These are phyloP conservation scores for Drosophila maculinotata DNA, from an alignment of 2,888 invertebrate species.

Conservation along the genomic window DNA sequence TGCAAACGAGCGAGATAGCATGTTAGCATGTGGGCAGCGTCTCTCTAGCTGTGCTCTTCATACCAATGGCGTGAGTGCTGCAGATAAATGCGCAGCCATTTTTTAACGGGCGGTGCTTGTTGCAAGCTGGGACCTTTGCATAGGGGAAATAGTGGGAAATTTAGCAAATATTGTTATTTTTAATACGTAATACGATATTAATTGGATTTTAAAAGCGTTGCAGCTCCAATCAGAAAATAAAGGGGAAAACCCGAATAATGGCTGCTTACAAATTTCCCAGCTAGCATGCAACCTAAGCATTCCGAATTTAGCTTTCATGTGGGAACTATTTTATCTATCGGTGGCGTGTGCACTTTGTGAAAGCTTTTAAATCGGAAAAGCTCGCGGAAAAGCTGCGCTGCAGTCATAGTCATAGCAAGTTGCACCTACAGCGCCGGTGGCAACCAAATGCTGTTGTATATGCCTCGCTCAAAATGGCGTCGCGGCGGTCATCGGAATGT, in stretches of 20 bases:
- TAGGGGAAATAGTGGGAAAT: constrained; percentile 74
- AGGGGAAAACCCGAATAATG: constrained; percentile 19
- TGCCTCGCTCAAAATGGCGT: constrained; percentile 70
- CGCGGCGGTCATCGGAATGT: constrained; percentile 60
- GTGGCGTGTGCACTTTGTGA: constrained; percentile 54
- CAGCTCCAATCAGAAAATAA: constrained; percentile 8
- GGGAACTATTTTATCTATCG: constrained; percentile 35
- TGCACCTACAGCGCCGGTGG: no score
- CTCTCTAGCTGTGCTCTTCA: constrained; percentile 44
- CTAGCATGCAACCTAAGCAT: constrained; percentile 27
- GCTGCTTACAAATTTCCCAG: constrained; percentile 16
- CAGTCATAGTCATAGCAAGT: constrained; percentile 42
- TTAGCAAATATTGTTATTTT: constrained; percentile 8
- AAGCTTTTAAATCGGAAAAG: constrained; percentile 53
- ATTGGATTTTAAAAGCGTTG: background rate
- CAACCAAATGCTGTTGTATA: no score
- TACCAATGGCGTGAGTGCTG: constrained; percentile 26
- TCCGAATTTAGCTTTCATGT: constrained; percentile 35
- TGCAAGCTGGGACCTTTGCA: background rate
- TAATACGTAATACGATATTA: constrained; percentile 10
- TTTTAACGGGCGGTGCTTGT: constrained; percentile 73
- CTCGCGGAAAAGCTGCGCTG: constrained; percentile 47
- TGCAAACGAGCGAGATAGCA: constrained; percentile 24
- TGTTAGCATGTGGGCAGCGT: constrained; percentile 2
- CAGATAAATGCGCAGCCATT: constrained; percentile 80